Percentiles rank a stretch among this genome's conserved stretches.
Conservation (phyloP, 2,113 vertebrate species). For the Zosterops pallidus region DNA sequence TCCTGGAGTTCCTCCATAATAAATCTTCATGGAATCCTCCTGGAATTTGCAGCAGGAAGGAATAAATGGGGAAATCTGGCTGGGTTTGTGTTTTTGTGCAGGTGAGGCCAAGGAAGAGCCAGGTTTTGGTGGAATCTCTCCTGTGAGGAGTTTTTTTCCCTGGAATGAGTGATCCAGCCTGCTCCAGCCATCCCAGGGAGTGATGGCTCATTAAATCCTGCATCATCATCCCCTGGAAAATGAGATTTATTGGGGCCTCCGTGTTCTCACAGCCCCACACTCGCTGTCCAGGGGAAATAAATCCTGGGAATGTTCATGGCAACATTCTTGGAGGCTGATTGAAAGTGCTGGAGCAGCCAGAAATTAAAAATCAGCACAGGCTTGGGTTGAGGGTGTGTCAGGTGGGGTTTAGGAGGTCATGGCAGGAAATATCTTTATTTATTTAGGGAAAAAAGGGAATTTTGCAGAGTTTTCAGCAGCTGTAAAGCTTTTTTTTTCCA, state of each 20-base stretch:
- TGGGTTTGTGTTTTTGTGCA: not conserved
- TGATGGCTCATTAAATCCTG: too few species aligned
- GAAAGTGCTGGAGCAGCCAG: too few species aligned
- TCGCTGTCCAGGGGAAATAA: not conserved
- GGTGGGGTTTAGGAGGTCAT: not conserved
- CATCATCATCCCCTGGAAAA: too few species aligned
- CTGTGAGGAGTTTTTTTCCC: not conserved
- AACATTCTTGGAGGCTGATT: too few species aligned
- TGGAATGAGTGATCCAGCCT: not conserved
- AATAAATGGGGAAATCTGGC: not conserved
- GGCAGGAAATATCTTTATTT: rapidly evolving
- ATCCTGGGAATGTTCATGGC: not conserved
- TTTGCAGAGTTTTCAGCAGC: too few species aligned
- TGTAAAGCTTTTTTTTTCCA: not conserved
- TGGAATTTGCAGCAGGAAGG: not conserved
- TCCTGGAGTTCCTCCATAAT: not conserved
- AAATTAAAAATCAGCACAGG: too few species aligned
- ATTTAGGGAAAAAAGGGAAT: not conserved
- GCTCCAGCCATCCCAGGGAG: too few species aligned
- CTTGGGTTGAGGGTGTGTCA: not conserved
- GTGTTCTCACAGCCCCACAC: too few species aligned
- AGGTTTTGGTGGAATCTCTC: too few species aligned
- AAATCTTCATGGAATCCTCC: not conserved
- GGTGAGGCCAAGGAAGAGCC: not conserved
- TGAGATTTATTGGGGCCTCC: too few species aligned